Evolutionary conservation across 2,888 invertebrate genomes (phyloP).

Genomic region (Drosophila ezoana): DNA sequence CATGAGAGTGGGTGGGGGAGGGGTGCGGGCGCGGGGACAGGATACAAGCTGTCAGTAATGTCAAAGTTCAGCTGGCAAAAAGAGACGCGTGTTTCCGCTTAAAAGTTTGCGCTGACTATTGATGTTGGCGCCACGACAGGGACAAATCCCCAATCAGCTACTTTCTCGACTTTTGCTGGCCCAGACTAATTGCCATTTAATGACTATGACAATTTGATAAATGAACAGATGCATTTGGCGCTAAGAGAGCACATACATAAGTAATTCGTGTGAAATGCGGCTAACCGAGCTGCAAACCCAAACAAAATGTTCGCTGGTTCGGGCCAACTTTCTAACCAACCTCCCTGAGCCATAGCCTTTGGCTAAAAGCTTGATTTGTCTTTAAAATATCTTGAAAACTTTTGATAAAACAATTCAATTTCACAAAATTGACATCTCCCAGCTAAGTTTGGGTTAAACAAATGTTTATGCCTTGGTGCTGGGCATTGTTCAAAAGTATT

Average conservation of each 20-base stretch:
- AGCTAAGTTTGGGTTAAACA: too few relatives aligned
- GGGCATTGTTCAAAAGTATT: too few relatives aligned
- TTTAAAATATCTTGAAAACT: too few relatives aligned
- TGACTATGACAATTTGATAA: constrained; percentile 68
- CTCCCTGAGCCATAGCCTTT: too few relatives aligned
- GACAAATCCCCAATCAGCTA: constrained; percentile 36
- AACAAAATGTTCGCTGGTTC: background rate
- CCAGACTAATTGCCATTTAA: constrained; percentile 73
- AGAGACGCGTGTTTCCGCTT: constrained; percentile 73
- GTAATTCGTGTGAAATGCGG: constrained; percentile 14
- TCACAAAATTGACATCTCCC: too few relatives aligned
- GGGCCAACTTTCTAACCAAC: background rate
- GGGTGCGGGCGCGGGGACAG: background rate
- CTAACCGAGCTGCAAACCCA: constrained; percentile 5
- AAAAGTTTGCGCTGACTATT: constrained; percentile 58
- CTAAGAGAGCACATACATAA: background rate
- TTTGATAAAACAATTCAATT: too few relatives aligned
- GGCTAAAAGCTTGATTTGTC: too few relatives aligned
- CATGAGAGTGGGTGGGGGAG: background rate
- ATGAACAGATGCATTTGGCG: constrained; percentile 28
- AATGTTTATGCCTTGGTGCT: too few relatives aligned
- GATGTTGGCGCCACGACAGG: constrained; percentile 17
- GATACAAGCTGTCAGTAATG: constrained; percentile 28
- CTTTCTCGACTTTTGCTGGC: constrained; percentile 40
- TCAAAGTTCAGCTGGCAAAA: constrained; percentile 40